Conservation (phyloP, 92 coral and sea anemone species). For the Epizoanthus fatuus region DNA sequence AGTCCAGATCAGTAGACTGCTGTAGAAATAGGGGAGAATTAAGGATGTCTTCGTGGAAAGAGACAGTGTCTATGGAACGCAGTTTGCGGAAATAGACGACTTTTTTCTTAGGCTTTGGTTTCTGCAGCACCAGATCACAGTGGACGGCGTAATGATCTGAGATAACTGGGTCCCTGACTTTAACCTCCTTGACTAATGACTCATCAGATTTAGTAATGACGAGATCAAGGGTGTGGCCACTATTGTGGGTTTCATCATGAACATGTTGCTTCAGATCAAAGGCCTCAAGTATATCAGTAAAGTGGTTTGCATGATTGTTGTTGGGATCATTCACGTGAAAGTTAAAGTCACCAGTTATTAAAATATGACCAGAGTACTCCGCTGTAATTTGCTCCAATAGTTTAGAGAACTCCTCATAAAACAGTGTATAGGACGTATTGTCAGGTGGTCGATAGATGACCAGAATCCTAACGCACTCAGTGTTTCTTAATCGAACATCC, state of each 20-base stretch:
- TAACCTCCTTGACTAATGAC: background rate
- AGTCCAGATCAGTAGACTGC: background rate
- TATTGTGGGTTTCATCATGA: background rate
- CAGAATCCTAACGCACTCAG: no score
- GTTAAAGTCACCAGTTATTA: constrained; percentile 14
- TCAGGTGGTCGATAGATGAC: no score
- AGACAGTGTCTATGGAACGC: constrained; percentile 33
- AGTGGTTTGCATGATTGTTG: background rate
- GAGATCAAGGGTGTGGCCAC: constrained; percentile 10
- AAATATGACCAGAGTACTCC: no score
- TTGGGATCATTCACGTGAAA: constrained; percentile 1
- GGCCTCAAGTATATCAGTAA: background rate
- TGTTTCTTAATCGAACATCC: no score
- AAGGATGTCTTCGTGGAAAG: constrained; percentile 26
- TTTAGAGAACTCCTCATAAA: constrained; percentile 19
- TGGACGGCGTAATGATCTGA: constrained; percentile 34
- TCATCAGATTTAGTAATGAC: constrained; percentile 7
- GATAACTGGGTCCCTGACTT: background rate
- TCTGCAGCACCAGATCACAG: constrained; percentile 15
- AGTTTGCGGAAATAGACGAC: constrained; percentile 11
- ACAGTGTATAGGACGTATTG: background rate
- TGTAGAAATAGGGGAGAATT: background rate
- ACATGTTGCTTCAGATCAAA: constrained; percentile 10
- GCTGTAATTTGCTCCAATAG: background rate
- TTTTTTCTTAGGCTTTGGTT: background rate